These are phyloP conservation scores for Molorchus minor DNA, from an alignment of 2,888 invertebrate genomes.

Conservation along the genomic window DNA sequence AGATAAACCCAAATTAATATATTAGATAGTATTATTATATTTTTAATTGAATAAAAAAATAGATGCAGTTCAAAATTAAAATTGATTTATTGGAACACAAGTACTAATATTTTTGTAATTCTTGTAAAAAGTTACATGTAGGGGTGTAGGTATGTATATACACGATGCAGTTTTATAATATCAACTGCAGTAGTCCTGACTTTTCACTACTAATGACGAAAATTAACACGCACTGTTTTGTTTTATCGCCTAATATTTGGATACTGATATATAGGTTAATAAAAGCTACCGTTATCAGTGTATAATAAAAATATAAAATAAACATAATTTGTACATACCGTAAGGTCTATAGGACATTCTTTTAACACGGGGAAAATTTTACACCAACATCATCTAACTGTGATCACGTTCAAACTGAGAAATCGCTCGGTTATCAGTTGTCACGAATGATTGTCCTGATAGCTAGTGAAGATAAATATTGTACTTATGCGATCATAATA, in stretches of 20 bases:
- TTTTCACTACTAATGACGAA: no score
- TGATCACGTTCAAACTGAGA: not conserved
- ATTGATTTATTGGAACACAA: no score
- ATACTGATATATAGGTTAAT: conserved; percentile 2
- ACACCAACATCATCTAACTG: conserved; percentile 11
- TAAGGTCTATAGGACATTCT: conserved; percentile 16
- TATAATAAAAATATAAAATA: conserved; percentile 9
- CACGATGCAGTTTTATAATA: no score
- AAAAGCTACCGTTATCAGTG: conserved; percentile 7
- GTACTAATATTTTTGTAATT: no score
- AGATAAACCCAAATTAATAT: no score
- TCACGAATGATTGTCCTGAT: not conserved
- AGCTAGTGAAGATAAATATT: not conserved
- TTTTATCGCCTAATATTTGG: conserved; percentile 13
- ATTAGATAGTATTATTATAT: no score
- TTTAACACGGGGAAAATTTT: conserved; percentile 10
- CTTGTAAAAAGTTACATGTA: no score
- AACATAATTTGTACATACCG: conserved; percentile 13
- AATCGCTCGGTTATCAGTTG: not conserved
- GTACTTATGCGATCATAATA: no score
- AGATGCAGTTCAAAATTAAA: no score
- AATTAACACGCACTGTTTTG: not conserved
- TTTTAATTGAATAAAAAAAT: no score
- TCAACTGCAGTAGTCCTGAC: no score
- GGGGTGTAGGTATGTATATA: no score